Evolutionary conservation across 2,797 vertebrate species (phyloP), one percentile per base, ranked within the genome.

Genomic region (Halcyon smyrnensis): DNA sequence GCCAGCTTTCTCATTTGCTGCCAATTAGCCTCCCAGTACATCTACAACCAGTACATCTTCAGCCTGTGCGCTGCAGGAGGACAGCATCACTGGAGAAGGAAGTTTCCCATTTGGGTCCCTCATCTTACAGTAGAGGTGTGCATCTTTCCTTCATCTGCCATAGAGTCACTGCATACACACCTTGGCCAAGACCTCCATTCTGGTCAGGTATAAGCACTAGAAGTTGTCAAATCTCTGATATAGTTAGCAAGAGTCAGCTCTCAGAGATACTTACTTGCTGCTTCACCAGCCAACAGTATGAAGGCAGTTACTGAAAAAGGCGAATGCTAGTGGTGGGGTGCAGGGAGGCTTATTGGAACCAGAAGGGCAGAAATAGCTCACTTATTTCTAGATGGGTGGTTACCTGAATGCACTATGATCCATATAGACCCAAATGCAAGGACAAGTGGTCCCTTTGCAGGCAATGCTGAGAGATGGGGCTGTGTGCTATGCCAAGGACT

Each of bases 91-190:
- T 67, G 25, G 16, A 79, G n/a, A 43, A 75, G 7, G 51, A 67
- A 32, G 7, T 19, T 88, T 32, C 20, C 2, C 2, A 18, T 53
- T 65, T 0, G 0, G 50, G 12, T 71, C 13, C 32, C 84, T 86
- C 17, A 32, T 11, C 32, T 11, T 77, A 1, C 2, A 1, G 46
- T 5, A 70, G 20, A 92, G 15, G 8, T 14, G 6, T 16, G 27
- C 1, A 2, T 39, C 19, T 68, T 68, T 70, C 11, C 17, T 30
- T 30, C 15, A 51, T 5, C 54, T 74, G 48, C 28, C 5, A 2
- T 6, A 8, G 36, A 50, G 65, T 4, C 34, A 15, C 17, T 65
- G 60, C 27, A 2, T 6, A 8, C 48, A 15, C 12, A 27, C 25
- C 37, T 60, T 68, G 54, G 16, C 36, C 50, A 34, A 46, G 37